Percentiles rank a stretch among this genome's conserved stretches.
Evolutionary conservation across 2,113 vertebrate genomes (phyloP).

Genomic region (Hyperopisus bebe): DNA sequence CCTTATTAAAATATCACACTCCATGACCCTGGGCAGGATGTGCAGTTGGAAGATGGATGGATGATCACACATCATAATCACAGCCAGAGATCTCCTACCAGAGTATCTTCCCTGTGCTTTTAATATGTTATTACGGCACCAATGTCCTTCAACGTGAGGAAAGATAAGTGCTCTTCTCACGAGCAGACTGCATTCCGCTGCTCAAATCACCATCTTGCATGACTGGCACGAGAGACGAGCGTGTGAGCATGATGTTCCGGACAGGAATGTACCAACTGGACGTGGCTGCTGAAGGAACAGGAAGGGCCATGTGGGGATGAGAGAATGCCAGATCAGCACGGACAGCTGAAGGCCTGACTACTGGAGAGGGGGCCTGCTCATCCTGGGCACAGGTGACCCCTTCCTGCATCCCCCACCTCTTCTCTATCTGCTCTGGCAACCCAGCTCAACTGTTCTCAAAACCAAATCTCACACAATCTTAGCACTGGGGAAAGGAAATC

Average conservation of each 20-base stretch:
- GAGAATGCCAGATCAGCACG: conserved; percentile 30
- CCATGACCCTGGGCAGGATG: background rate
- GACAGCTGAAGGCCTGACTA: conserved; percentile 5
- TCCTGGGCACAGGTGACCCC: conserved; percentile 38
- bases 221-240: background rate
- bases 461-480: background rate
- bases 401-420: conserved; percentile 28
- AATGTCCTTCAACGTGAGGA: background rate
- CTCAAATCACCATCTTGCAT: background rate
- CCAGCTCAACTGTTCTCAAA: conserved; percentile 23
- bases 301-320: background rate
- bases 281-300: background rate
- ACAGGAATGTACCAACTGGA: background rate
- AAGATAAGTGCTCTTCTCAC: background rate
- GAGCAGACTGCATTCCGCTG: background rate
- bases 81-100: background rate
- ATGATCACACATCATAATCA: background rate
- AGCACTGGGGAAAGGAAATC: background rate
- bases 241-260: background rate
- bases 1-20: background rate
- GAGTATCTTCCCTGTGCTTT: background rate
- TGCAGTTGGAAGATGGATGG: background rate
- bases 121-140: background rate
- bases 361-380: conserved; percentile 11
- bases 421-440: conserved; percentile 23